These are phyloP conservation scores for Lerista edwardsae DNA, from an alignment of 2,797 vertebrate genomes.

Conservation along the genomic window DNA sequence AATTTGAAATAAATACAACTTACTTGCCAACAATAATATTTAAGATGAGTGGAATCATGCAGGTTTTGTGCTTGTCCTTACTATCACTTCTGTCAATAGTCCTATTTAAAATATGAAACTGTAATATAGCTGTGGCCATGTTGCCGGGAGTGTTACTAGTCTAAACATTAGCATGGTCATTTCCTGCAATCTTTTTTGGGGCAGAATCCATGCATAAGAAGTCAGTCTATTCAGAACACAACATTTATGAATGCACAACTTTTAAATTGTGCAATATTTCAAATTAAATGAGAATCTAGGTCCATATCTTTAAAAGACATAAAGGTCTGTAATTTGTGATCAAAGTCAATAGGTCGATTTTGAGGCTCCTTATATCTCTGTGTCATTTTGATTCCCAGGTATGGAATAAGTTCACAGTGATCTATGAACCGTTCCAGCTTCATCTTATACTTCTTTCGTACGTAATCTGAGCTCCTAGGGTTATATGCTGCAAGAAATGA, in stretches of 20 bases:
- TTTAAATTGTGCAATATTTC: neutral
- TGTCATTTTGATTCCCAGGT: slow-evolving; percentile 84
- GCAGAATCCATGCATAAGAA: neutral
- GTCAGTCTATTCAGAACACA: neutral
- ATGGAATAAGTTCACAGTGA: slow-evolving; percentile 87
- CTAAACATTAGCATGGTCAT: neutral
- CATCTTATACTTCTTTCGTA: slow-evolving; percentile 83
- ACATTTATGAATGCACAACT: neutral
- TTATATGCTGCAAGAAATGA: slow-evolving; percentile 84
- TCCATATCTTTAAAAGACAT: slow-evolving; percentile 77
- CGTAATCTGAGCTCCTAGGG: slow-evolving; percentile 77
- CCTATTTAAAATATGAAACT: slow-evolving; percentile 1
- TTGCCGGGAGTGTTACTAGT: neutral
- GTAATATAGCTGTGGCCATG: neutral
- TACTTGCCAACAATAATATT: neutral
- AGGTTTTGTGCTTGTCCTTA: neutral
- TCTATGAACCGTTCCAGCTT: slow-evolving; percentile 86
- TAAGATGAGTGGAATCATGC: neutral
- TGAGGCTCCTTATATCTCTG: slow-evolving; percentile 78
- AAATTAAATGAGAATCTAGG: slow-evolving; percentile 48
- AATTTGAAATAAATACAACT: neutral
- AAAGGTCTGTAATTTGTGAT: slow-evolving; percentile 84
- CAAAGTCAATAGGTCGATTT: slow-evolving; percentile 82
- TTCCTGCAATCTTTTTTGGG: neutral
- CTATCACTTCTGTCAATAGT: neutral